These are phyloP conservation scores for Philaethria dido DNA, from an alignment of 2,888 invertebrate genomes.

Conservation along the genomic window DNA sequence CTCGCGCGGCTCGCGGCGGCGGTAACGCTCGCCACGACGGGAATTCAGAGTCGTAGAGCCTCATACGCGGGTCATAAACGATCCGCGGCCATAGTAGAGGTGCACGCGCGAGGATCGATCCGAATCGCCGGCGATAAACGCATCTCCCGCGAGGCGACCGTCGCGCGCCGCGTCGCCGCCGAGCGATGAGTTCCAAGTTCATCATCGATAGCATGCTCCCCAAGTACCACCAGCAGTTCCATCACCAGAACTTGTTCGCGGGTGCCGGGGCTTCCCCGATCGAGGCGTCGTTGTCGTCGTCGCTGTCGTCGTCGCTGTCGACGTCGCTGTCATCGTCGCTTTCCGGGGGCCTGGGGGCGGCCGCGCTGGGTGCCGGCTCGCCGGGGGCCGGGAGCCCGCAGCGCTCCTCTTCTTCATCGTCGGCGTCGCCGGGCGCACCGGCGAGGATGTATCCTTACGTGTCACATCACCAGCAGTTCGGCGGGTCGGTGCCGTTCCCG, in stretches of 20 bases:
- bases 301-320: conserved; percentile 83
- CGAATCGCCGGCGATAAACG: conserved; percentile 83
- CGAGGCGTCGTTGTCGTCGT: conserved; percentile 86
- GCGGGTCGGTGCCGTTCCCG: conserved; percentile 87
- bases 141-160: conserved; percentile 82
- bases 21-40: conserved; percentile 85
- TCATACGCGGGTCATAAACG: conserved; percentile 94
- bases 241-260: conserved; percentile 85
- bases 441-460: conserved; percentile 97
- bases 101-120: conserved; percentile 85
- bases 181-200: conserved; percentile 98
- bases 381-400: conserved; percentile 85
- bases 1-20: conserved; percentile 79
- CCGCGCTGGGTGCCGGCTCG: conserved; percentile 85
- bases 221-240: conserved; percentile 93
- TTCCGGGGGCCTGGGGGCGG: conserved; percentile 85
- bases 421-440: conserved; percentile 88
- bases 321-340: conserved; percentile 83
- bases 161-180: conserved; percentile 83
- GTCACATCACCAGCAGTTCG: conserved; percentile 90
- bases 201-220: conserved; percentile 99
- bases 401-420: conserved; percentile 85
- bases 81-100: conserved; percentile 88
- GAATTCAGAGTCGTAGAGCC: conserved; percentile 93
- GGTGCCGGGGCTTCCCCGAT: conserved; percentile 89